Evolutionary conservation across 2,797 vertebrate species (phyloP), one percentile per base, ranked within the genome.

Genomic region (Myotis daubentonii): DNA sequence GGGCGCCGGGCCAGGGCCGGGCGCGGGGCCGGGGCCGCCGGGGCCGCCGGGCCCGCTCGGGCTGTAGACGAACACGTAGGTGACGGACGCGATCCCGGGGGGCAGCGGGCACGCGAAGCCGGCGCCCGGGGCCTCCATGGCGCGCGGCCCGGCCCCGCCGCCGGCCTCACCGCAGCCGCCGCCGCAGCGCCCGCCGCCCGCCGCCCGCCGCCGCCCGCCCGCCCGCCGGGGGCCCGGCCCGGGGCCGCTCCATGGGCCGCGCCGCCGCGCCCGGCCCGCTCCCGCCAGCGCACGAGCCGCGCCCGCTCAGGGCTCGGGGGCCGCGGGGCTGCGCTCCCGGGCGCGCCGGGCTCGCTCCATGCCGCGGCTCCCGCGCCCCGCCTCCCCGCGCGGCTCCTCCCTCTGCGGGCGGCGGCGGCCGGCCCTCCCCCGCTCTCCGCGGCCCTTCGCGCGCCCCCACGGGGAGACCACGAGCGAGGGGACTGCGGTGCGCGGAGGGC

Each of bases 11-110:
- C 98, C 97, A 10, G 95, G 92, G 33, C 94, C 97, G 51, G 99
- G 98, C n/a, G 98, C 98, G 88, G 98, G 98, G 96, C 98, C 98
- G 47, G 99, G 98, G 33, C 98, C 98, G 97, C 98, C 99, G 91
- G 98, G 98, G 36, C 98, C 98, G 97, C 98, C 99, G 90, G 98
- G 98, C 79, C 97, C 98, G 97, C 99, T 99, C 72, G 99, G 99
- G 99, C 99, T 99, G 99, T 99, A 99, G 99, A 99, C 99, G 99
- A 99, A 99, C 98, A 99, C 99, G 99, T 99, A 99, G 96, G 99
- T 99, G 99, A 99, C 99, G 98, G 99, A 99, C 98, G 99, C 99
- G 98, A 99, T 99, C 98, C 99, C 99, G 93, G 99, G 98, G 97
- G 99, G 98, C 98, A 99, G 96, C 97, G 96, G 98, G 98, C 98